Conservation (phyloP, 2,113 vertebrate species). For the Pontoporia blainvillei region DNA sequence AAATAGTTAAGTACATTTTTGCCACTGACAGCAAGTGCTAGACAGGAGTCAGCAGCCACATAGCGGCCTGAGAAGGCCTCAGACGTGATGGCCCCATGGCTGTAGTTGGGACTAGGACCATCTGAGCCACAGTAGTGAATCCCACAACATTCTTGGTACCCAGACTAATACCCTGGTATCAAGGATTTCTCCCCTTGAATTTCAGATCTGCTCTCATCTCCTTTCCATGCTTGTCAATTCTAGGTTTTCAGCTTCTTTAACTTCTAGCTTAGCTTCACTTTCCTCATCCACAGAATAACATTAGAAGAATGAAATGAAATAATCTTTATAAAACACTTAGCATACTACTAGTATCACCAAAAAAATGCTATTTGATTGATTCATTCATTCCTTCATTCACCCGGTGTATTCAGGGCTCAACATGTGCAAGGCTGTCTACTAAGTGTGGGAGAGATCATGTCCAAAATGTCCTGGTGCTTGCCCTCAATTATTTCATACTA, state of each 20-base stretch:
- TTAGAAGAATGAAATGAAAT: background rate
- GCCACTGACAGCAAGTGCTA: background rate
- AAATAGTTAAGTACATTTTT: background rate
- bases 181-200: background rate
- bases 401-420: background rate
- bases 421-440: background rate
- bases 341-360: background rate
- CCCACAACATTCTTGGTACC: background rate
- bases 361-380: background rate
- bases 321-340: background rate
- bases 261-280: background rate
- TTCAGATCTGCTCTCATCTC: background rate
- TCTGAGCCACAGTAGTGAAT: background rate
- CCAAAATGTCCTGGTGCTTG: background rate
- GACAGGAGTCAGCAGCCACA: background rate
- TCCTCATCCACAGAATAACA: background rate
- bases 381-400: background rate
- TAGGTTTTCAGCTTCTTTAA: background rate
- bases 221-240: background rate
- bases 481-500: background rate
- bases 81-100: too few species aligned
- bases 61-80: background rate
- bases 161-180: background rate
- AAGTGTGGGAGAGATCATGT: background rate
- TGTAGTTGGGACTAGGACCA: background rate